Conservation (phyloP, 2,888 invertebrate species). For the Bugula neritina region DNA sequence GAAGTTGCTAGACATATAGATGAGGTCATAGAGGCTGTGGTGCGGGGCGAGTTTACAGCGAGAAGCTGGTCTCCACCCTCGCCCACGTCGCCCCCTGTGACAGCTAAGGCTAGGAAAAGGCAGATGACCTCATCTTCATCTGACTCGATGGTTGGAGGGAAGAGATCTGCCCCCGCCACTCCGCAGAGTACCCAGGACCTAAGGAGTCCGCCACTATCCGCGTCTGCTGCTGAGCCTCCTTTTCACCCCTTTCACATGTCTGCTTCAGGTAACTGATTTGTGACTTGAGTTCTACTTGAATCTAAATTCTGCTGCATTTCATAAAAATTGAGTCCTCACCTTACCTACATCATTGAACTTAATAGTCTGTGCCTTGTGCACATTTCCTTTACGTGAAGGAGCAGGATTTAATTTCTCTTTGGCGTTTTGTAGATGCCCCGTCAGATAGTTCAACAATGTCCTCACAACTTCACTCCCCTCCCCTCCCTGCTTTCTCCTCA, state of each 20-base stretch:
- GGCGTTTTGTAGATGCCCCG: background rate
- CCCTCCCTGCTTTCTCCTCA: background rate
- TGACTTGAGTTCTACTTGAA: too few relatives aligned
- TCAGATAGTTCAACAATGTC: background rate
- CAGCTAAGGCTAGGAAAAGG: conserved; percentile 27
- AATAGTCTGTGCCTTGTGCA: too few relatives aligned
- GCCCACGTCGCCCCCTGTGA: conserved; percentile 27
- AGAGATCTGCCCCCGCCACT: background rate
- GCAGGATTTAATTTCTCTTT: background rate
- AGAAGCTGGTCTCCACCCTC: conserved; percentile 18
- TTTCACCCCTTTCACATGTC: background rate
- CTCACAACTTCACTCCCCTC: background rate
- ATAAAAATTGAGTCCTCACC: too few relatives aligned
- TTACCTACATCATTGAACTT: too few relatives aligned
- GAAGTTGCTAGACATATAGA: conserved; percentile 62
- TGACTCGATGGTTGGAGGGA: background rate
- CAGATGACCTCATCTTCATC: conserved; percentile 21
- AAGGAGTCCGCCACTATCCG: background rate
- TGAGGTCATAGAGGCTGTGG: conserved; percentile 82
- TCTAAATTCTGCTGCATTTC: too few relatives aligned
- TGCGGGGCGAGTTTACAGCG: conserved; percentile 60
- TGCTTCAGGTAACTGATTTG: too few relatives aligned
- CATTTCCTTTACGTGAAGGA: too few relatives aligned
- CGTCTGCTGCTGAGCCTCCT: background rate
- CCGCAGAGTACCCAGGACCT: background rate